Base-by-base conservation (phyloP, 64 coral and sea anemone genomes). In the Porites australiensis region DNA sequence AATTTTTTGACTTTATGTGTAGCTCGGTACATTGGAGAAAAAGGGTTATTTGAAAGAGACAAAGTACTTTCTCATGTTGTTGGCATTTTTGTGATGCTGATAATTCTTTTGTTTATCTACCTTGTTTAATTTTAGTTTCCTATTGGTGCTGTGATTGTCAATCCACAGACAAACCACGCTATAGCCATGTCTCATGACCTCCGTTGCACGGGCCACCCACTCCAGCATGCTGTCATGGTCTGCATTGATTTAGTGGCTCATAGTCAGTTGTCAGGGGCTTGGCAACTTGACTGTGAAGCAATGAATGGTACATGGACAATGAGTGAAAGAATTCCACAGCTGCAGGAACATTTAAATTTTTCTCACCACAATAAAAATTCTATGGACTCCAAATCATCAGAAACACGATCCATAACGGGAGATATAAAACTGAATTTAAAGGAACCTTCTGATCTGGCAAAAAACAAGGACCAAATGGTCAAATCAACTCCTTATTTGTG, bases 211-310 rank as follows among this genome's bases (percentile, higher is more conserved):
- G 91, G 91, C 27, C 91, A 99, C 79, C 98, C 94, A 85, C 91
- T 99, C 60, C 94, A 94, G 53, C 98, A 99, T 96, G 92, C 98
- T 15, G 72, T 90, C 59, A 99, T 99, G 98, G 91, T 96, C 49
- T 85, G 72, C 49, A 91, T 99, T 79, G 98, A 99, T 67, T 82
- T 99, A 44, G 98, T 99, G 61, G 98, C 98, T n/a, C 82, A 93
- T 47, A 87, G 89, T 66, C 98, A 99, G 50, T 27, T 52, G 0
- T 92, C 91, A 48, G 98, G 98, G 23, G 92, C 94, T 15, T 99
- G 98, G 98, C 14, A 79, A 52, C 81, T 93, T 5, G 64, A 87
- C 27, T 84, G 72, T 63, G 18, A 70, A 52, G 52, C 21, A 13
- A 18, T 51, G 53, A 70, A 74, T 75, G 70, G 57, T 55, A 72